Base-by-base conservation (phyloP, 2,888 invertebrate genomes). In the Chymomyza caudatula region DNA sequence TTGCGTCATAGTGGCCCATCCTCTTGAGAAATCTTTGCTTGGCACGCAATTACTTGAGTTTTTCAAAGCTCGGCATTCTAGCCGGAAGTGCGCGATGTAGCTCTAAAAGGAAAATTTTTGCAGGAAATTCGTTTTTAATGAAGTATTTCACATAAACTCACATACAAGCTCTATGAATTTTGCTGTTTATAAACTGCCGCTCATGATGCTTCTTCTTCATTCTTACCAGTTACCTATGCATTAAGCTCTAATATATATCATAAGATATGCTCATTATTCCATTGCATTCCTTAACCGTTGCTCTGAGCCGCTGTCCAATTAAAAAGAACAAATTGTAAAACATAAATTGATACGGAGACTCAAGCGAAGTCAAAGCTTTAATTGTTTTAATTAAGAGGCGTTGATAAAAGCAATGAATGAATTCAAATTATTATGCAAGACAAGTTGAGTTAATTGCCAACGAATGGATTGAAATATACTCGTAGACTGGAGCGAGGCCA, bases 381-480 rank as follows among this genome's bases (percentile, higher is more conserved):
- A 47, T 47, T 47, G 47, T 19, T 47, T 47, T 47, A 47, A 47
- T 47, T 47, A 47, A 47, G 47, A 47, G 47, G 47, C 47, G 47
- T 47, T 19, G 19, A 47, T 47, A 17, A 37, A 37, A 37, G 29
- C 47, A 47, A 17, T 47, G 17, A 47, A 47, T 37, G 19, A 47
- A 47, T 47, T 47, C 47, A 47, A 17, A 47, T 47, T 47, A 47
- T 47, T 47, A 47, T 47, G 47, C 47, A 47, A 47, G 47, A 47
- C 47, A 47, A 44, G 15, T 44, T 44, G 44, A 17, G 17, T 47
- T 47, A 19, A 47, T 47, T 47, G 47, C 47, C 29, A 37, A 13
- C 29, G 29, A 37, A 37, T 37, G 29, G 29, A 37, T 37, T 37
- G 29, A 37, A 37, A 11, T 11, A 37, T 37, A 37, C 1, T 8